Conservation (phyloP, 2,797 vertebrate species). For the Rhincodon typus region DNA sequence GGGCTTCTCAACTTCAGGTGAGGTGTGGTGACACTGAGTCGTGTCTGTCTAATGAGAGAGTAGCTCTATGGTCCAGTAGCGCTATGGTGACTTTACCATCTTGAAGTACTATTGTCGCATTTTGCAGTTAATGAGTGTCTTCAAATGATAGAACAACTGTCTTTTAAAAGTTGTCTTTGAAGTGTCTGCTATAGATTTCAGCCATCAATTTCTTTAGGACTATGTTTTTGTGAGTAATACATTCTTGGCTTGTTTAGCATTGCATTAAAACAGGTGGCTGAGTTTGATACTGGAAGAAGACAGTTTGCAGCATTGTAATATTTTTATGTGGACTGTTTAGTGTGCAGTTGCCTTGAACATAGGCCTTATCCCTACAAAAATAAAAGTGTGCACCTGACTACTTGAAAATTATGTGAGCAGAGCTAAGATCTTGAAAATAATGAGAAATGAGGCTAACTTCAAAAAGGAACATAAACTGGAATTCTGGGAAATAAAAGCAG, state of each 20-base stretch:
- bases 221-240: background rate
- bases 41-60: too few relatives aligned
- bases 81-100: background rate
- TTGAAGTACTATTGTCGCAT: background rate
- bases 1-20: too few relatives aligned
- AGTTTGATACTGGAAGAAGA: too few relatives aligned
- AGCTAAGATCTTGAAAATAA: background rate
- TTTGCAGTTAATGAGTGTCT: too few relatives aligned
- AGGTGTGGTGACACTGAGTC: too few relatives aligned
- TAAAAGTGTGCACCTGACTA: background rate
- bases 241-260: background rate
- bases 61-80: too few relatives aligned
- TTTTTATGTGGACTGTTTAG: background rate
- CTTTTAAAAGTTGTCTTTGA: background rate
- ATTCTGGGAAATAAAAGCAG: background rate
- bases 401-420: background rate
- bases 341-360: background rate
- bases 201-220: background rate
- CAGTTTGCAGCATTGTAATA: background rate
- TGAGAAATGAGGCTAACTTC: background rate
- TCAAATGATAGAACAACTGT: background rate
- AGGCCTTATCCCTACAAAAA: background rate
- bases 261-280: background rate
- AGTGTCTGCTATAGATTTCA: background rate
- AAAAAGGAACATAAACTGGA: background rate